Evolutionary conservation across 1,140 invertebrate species (phyloP), one percentile per base, ranked within the genome.

Genomic region (Brachystomella parvula): DNA sequence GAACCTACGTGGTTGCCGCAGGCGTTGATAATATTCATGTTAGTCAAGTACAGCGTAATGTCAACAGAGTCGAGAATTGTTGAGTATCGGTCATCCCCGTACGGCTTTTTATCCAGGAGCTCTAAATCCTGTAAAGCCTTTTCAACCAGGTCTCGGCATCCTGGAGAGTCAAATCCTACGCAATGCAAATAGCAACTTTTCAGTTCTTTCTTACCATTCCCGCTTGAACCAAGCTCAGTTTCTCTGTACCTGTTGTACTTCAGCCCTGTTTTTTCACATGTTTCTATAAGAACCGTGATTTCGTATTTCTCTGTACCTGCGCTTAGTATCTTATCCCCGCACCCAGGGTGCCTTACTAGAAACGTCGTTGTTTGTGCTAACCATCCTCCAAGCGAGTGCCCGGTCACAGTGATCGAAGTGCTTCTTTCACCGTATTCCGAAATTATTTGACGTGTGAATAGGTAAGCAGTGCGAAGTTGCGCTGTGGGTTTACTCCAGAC

Each of bases 361-460:
- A 12, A 57, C 6, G 53, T 21, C 12, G 53, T 28, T 15, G 26
- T 24, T 57, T 57, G 53, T 9, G 53, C 53, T 24, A 57, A 57
- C 53, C 53, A 57, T 15, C 53, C 53, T 12, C 53, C 53, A 57
- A 57, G 53, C 6, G 53, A 57, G 24, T 57, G n/a, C n/a, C n/a
- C n/a, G n/a, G n/a, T n/a, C n/a, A n/a, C n/a, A n/a, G n/a, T n/a
- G n/a, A n/a, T n/a, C 6, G 6, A 12, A 15, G 21, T 6, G 53
- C 12, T 12, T 21, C 24, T n/a, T 15, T 6, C 53, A 21, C 53
- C 53, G 24, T 21, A 57, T 21, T 57, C 21, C 21, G 12, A 15
- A 28, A 57, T 57, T 12, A 57, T 28, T 12, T 9, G 6, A 21
- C 6, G 19, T 21, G 53, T 57, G 21, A 57, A 57, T 57, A 9